Evolutionary conservation across 2,888 invertebrate genomes (phyloP), one percentile per base, ranked within the genome.

Genomic region (Drosophila ochracea): DNA sequence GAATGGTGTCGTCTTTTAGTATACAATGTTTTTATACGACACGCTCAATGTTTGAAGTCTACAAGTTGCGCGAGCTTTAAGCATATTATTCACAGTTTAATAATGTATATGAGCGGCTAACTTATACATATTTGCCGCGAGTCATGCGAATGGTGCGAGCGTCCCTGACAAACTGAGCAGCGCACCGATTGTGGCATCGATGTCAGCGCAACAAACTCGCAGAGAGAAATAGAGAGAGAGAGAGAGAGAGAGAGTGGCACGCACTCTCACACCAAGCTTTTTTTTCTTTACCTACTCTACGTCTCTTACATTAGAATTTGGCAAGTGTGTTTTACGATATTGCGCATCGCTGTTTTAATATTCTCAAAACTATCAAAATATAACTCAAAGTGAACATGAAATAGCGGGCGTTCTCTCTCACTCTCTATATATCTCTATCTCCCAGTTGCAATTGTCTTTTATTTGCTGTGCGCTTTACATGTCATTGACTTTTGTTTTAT

Each of bases 401-500:
- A 60, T 67, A 16, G 10, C 63, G 39, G 13, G 13, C 5, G 35
- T 35, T 16, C 35, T 35, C 49, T 30, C 47, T 31, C 37, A 47
- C 37, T 30, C 41, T 30, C 52, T 52, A 3, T 54, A 21, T 47
- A 7, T 47, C 35, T 31, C 43, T 49, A 37, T 35, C 43, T 57
- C 47, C 31, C 41, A 43, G 31, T 13, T 65, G 49, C 55, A 55
- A 37, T 58, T 76, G 69, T 65, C 50, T 65, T 50, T 79, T 69
- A 71, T 75, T 79, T 69, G 57, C 68, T 74, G 49, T 53, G 59
- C 69, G 73, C 64, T 78, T 82, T 80, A 68, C 79, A 87, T 88
- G 87, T 90, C 90, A 88, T 78, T 89, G 87, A 90, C 87, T 88
- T 83, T 78, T 71, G 55, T 66, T 61, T 60, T 58, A 63, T 65